Conservation (phyloP, 2,797 vertebrate genomes). For the Pipistrellus kuhlii region DNA sequence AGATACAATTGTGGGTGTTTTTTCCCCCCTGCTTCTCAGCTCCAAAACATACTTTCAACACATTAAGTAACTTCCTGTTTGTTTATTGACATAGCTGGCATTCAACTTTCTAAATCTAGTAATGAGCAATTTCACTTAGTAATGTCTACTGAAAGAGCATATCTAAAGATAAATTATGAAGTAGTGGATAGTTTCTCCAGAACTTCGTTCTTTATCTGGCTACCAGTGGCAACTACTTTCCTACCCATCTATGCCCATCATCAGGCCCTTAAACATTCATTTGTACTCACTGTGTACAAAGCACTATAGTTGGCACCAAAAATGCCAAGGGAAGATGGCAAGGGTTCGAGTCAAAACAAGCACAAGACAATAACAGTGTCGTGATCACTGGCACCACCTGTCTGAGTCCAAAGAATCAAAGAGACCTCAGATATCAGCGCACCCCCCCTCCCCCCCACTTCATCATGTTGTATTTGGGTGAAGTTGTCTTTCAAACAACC, state of each 20-base stretch:
- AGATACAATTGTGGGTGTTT: neutral
- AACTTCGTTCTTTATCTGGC: neutral
- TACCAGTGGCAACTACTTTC: neutral
- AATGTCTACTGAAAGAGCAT: neutral
- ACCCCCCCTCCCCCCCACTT: accelerated
- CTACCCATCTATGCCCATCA: neutral
- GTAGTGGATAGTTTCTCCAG: neutral
- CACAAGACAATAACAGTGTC: neutral
- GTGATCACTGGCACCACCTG: too few species aligned
- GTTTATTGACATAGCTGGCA: neutral
- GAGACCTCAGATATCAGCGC: neutral
- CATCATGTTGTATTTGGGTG: neutral
- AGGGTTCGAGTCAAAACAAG: neutral
- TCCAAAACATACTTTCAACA: neutral
- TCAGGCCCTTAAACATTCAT: neutral
- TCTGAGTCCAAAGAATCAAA: neutral
- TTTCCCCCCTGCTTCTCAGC: neutral
- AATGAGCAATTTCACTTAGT: neutral
- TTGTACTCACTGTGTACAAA: neutral
- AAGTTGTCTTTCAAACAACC: neutral
- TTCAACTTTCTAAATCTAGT: neutral
- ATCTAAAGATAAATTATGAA: neutral
- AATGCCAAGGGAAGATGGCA: neutral
- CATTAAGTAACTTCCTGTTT: neutral
- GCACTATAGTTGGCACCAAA: neutral